Evolutionary conservation across 2,113 vertebrate species (phyloP).

Genomic region (Aleadryas rufinucha): DNA sequence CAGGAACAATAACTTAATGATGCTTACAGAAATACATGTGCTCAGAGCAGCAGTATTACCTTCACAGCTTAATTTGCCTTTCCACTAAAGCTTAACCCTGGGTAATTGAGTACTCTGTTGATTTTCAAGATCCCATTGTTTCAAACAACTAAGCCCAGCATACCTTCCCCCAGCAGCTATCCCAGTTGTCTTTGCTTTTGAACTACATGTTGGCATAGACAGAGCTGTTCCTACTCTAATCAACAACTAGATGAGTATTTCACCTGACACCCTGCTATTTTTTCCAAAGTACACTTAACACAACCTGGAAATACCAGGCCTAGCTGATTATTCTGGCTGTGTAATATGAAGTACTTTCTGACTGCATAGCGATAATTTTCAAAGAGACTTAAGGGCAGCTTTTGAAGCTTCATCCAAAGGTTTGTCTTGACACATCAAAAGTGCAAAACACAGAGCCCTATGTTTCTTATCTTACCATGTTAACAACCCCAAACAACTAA

Average conservation of each 20-base stretch:
- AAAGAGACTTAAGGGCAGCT: not conserved
- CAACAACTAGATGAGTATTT: not conserved
- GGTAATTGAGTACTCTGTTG: not conserved
- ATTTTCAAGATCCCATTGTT: not conserved
- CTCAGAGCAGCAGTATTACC: not conserved
- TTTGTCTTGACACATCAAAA: not conserved
- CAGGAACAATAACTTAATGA: not conserved
- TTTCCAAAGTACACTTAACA: not conserved
- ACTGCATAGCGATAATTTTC: not conserved
- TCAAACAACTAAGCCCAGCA: not conserved
- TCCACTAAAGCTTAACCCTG: not conserved
- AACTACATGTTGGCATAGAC: not conserved
- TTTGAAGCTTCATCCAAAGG: not conserved
- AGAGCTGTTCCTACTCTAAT: not conserved
- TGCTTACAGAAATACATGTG: not conserved
- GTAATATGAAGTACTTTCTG: not conserved
- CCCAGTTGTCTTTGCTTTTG: not conserved
- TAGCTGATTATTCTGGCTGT: not conserved
- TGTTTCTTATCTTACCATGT: not conserved
- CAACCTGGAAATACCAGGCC: not conserved
- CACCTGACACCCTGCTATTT: not conserved
- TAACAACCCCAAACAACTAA: not conserved
- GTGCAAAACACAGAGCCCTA: not conserved
- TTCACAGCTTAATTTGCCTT: not conserved
- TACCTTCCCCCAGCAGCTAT: not conserved